A percentile compares a stretch with the other conserved stretches of the same genome.
These are phyloP conservation scores for Apogon hyalosoma DNA, from an alignment of 2,797 vertebrate genomes.

Conservation along the genomic window DNA sequence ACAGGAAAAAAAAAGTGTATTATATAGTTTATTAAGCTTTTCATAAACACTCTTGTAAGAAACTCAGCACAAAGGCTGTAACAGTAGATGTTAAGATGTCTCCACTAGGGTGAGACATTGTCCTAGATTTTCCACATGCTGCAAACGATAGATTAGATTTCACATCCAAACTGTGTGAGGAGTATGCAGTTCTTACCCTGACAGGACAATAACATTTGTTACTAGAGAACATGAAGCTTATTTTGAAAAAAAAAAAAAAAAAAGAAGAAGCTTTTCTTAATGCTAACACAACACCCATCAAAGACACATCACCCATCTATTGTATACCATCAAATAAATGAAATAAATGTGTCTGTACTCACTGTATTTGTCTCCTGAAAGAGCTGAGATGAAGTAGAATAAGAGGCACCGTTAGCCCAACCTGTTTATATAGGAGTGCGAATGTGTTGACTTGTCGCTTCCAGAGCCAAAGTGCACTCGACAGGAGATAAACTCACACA, in stretches of 20 bases:
- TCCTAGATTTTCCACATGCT: conserved; percentile 12
- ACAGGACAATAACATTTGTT: not conserved
- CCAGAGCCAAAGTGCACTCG: conserved; percentile 83
- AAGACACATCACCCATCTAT: not conserved
- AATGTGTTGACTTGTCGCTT: conserved; percentile 78
- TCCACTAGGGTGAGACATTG: conserved; percentile 74
- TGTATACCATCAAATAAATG: not conserved
- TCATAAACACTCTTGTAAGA: no score
- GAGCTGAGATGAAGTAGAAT: conserved; percentile 55
- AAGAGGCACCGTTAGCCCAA: conserved; percentile 26
- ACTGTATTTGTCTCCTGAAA: conserved; percentile 73
- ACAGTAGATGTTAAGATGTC: not conserved
- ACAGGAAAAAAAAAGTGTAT: no score
- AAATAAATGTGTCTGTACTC: conserved; percentile 70
- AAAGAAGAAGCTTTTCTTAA: not conserved
- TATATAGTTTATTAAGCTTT: no score
- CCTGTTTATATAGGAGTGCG: conserved; percentile 81
- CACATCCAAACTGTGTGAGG: not conserved
- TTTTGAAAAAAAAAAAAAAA: not conserved
- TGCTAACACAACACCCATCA: not conserved
- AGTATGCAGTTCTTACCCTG: not conserved
- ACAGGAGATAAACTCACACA: conserved; percentile 72
- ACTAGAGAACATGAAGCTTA: not conserved
- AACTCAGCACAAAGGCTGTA: no score
- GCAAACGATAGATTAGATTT: not conserved